Percentiles rank a stretch among this genome's conserved stretches.
phyloP scores from a whole-genome alignment of 2,797 vertebrate genomes.

The Mormyrops attenuatus region DNA sequence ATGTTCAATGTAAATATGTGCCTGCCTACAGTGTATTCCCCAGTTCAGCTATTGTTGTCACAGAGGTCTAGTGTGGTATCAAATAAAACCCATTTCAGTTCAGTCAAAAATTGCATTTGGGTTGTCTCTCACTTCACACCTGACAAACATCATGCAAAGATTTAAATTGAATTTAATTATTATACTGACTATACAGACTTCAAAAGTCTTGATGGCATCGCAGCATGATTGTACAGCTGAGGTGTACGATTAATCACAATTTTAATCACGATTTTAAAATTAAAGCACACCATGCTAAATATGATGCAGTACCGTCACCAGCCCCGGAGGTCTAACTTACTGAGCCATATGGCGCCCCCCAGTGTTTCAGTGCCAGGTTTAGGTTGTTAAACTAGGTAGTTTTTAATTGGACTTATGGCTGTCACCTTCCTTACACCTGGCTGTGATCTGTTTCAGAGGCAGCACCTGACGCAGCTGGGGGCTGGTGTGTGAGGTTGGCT shows the following conservation, averaged over 20 bases:
- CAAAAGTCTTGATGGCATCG: not conserved
- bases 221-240: not conserved
- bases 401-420: slow-evolving; percentile 23
- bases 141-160: not conserved
- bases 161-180: not conserved
- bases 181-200: not conserved
- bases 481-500: slow-evolving; percentile 26
- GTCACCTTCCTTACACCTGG: slow-evolving; percentile 20
- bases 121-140: not conserved
- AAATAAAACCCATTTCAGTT: not conserved
- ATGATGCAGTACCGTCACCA: not conserved
- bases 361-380: not conserved
- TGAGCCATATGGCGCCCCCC: not conserved
- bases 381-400: not conserved
- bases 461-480: slow-evolving; percentile 23
- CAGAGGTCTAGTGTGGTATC: not conserved
- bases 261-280: not conserved
- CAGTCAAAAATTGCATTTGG: not conserved
- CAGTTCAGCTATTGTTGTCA: not conserved
- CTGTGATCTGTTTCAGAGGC: slow-evolving; percentile 24
- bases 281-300: not conserved
- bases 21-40: not conserved
- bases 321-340: not conserved
- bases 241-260: not conserved
- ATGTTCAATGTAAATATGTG: not conserved